Percentiles rank a stretch among this genome's conserved stretches.
Conservation (phyloP, 2,888 invertebrate species). For the Synanthedon tipuliformis region DNA sequence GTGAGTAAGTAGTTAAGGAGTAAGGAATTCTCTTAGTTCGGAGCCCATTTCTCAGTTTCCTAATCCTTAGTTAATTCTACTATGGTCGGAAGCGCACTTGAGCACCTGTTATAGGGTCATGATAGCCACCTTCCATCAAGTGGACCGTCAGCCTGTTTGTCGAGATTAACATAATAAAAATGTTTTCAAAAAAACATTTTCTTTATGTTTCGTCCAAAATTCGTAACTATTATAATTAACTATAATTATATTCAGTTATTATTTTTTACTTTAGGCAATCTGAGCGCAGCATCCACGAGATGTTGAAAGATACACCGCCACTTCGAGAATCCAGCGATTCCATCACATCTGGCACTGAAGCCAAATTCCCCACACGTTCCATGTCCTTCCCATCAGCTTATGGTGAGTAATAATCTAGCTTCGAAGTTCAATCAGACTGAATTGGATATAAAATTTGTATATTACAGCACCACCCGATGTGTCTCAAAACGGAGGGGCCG, state of each 20-base stretch:
- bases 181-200: not conserved
- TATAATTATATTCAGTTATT: not conserved
- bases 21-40: too few species aligned
- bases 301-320: constrained; percentile 85
- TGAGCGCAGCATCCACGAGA: constrained; percentile 85
- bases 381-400: constrained; percentile 80
- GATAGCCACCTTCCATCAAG: not conserved
- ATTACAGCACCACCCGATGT: constrained; percentile 64
- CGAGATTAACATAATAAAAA: not conserved
- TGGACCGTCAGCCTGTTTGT: not conserved
- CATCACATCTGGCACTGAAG: constrained; percentile 80
- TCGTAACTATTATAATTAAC: too few species aligned
- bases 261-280: constrained; percentile 39
- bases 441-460: not conserved
- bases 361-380: constrained; percentile 73
- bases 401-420: constrained; percentile 33
- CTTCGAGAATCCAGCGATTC: constrained; percentile 81
- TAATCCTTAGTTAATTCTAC: too few species aligned
- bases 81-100: too few species aligned
- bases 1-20: too few species aligned
- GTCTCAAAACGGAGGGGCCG: constrained; percentile 73
- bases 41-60: too few species aligned
- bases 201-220: too few species aligned
- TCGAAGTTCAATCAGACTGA: not conserved
- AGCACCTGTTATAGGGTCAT: not conserved